Base-by-base conservation (phyloP, 2,797 vertebrate species). In the Adelosebastes latens region DNA sequence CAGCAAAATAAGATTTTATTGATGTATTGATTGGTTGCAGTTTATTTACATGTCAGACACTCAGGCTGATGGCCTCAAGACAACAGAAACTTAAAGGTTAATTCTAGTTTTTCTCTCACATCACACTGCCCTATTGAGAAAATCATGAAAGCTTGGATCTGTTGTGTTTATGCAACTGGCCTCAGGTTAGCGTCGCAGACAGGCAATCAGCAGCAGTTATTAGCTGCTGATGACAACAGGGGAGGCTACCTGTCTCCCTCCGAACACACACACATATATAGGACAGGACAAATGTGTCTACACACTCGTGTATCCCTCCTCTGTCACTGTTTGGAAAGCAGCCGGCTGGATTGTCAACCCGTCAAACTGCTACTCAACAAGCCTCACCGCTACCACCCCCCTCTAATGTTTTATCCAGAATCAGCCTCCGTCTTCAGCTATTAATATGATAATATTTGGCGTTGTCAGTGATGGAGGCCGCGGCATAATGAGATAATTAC, bases 401-500 rank as follows among this genome's bases (percentile, higher is more conserved):
- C 16, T 20, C 36, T 46, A 55, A 75, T 71, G 82, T 72, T 83
- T 86, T 62, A 86, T 83, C 86, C 77, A 61, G 79, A 80, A 85
- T 84, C 86, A 79, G 84, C 77, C 64, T 80, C 95, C 87, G 90
- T 93, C 83, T 81, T 86, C 79, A 61, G 60, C 77, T 84, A 86
- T 95, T 95, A 95, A 95, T 96, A 94, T 95, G 95, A 96, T 97
- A 88, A 94, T 95, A 91, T 91, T 90, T 91, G 88, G 60, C 74
- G 64, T 89, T 89, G 88, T 88, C 80, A 83, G 87, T 92, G 91
- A 92, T 80, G 92, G 93, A 85, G 86, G 85, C 92, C 67, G 18
- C 36, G 27, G 82, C 96, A 94, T 97, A 97, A 98, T 98, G 94
- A 98, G 98, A 98, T 97, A 97, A 97, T 97, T 97, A 97, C 97